Base-by-base conservation (phyloP, 35 echinoderm and acorn worm species). In the Apostichopus parvimensis region DNA sequence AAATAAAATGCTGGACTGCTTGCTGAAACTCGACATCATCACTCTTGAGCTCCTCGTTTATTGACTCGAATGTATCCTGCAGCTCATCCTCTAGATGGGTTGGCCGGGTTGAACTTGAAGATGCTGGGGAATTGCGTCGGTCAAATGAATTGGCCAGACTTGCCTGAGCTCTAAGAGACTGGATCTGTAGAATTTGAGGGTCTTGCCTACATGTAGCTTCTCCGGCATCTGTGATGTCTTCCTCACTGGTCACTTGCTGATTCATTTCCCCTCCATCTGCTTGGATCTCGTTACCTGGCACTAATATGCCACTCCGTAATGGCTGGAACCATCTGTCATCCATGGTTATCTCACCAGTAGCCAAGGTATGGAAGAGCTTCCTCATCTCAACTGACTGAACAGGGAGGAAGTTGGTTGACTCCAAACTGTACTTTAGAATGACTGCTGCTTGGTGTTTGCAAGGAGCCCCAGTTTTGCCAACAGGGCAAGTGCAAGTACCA, bases 371-470 rank as follows among this genome's bases (percentile, higher is more conserved):
- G 73, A 66, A 86, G 10, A 62, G 54, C 28, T 57, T 85, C 59
- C 79, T 58, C 45, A 85, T 83, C 13, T 54, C 25, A 54, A 70
- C 80, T 66, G 21, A 52, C 53, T 70, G 22, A 21, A 93, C 78
- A 17, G 85, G 92, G 14, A 93, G 14, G 65, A 80, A 88, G 66
- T 93, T 79, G 56, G 7, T 14, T 6, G 85, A 93, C 8, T 21
- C 23, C 52, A 93, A 14, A 52, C 78, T 59, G 68, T 61, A 93
- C 54, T 81, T 61, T 73, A 80, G 79, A 6, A 93, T n/a, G 55
- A 93, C 86, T 25, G 92, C 86, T 24, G 84, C 85, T 56, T 93
- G 92, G 59, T 93, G 92, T 59, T 93, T 93, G 77, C 92, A 93
- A 21, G 92, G 86, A 11, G 86, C 92, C 20, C 92, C 92, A 23